These are phyloP conservation scores for Drosophila teissieri DNA, from an alignment of 1,140 invertebrate genomes.

Conservation along the genomic window DNA sequence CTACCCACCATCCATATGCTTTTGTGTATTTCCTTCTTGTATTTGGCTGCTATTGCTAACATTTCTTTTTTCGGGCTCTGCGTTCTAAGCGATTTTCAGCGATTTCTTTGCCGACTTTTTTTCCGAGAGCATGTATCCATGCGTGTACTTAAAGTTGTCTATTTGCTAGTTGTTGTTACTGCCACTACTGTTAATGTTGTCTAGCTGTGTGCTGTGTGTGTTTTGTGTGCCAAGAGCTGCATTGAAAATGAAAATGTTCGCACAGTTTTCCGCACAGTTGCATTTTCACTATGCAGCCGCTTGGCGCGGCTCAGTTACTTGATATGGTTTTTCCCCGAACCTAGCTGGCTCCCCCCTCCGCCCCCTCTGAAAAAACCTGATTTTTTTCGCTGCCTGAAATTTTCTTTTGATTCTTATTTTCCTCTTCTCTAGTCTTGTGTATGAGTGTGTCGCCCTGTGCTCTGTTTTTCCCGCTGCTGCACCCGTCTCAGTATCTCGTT, in stretches of 20 bases:
- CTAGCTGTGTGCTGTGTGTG: neutral
- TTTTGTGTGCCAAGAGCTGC: conserved; percentile 69
- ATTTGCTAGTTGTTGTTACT: conserved; percentile 69
- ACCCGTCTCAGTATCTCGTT: conserved; percentile 20
- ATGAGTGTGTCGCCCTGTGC: conserved; percentile 50
- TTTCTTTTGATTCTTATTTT: conserved; percentile 21
- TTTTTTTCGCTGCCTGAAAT: conserved; percentile 35
- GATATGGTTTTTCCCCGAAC: conserved; percentile 63
- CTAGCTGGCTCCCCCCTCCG: neutral
- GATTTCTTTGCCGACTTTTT: conserved; percentile 66
- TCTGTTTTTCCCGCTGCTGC: conserved; percentile 39
- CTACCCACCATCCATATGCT: conserved; percentile 63
- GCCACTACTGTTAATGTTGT: conserved; percentile 41
- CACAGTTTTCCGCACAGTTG: conserved; percentile 82
- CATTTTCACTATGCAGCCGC: conserved; percentile 78
- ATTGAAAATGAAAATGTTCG: conserved; percentile 83
- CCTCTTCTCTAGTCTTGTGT: neutral
- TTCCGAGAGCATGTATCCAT: conserved; percentile 38
- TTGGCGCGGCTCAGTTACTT: conserved; percentile 80
- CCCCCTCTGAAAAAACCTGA: neutral
- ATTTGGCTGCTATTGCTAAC: conserved; percentile 32
- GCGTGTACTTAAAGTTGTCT: conserved; percentile 79
- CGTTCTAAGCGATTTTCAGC: conserved; percentile 78
- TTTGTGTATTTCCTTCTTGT: conserved; percentile 48
- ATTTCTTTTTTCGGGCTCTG: conserved; percentile 34